Base-by-base conservation (phyloP, 92 coral and sea anemone species). In the Palythoa caribaeorum region DNA sequence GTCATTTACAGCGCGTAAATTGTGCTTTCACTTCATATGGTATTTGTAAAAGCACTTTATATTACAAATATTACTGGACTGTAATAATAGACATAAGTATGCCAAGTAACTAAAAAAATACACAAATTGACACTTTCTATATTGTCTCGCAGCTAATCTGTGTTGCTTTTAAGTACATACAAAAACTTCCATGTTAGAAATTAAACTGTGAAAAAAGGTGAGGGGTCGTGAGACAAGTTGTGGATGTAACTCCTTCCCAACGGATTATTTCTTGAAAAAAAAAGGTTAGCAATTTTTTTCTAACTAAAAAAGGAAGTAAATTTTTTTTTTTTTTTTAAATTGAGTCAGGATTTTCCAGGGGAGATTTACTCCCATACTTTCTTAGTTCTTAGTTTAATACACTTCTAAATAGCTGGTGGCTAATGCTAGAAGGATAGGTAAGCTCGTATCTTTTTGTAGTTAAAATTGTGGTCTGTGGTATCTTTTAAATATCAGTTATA, bases 191-290 rank as follows among this genome's bases (percentile, higher is more conserved):
- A 66, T 66, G 72, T 66, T 66, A 66, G 72, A 66, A 66, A 66
- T 13, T 66, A 63, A 66, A 66, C 72, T 66, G 72, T 66, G 72
- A 13, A 66, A 66, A 66, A 66, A 66, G 72, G 37, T 11, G 72
- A 66, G 72, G 72, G 72, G 72, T 66, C 72, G 9, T 66, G 72
- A 66, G 72, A 28, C 21, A 66, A 66, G 72, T 66, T 66, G 72
- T 66, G 72, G 72, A 66, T 66, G 72, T 66, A 66, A 66, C 35
- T 66, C 72, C 72, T 66, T 66, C 72, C 72, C 72, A 66, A 66
- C 21, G 37, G 37, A 66, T 66, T 66, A 17, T 66, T 66, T 66
- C 9, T 66, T 66, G 72, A n/a, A 66, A 66, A 66, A 66, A 66
- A 66, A 28, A 13, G 7, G 28, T 66, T 66, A 66, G 72, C 21